A percentile compares a stretch with the other conserved stretches of the same genome.
phyloP scores from a whole-genome alignment of 2,113 vertebrate species.

The Salvator merianae region DNA sequence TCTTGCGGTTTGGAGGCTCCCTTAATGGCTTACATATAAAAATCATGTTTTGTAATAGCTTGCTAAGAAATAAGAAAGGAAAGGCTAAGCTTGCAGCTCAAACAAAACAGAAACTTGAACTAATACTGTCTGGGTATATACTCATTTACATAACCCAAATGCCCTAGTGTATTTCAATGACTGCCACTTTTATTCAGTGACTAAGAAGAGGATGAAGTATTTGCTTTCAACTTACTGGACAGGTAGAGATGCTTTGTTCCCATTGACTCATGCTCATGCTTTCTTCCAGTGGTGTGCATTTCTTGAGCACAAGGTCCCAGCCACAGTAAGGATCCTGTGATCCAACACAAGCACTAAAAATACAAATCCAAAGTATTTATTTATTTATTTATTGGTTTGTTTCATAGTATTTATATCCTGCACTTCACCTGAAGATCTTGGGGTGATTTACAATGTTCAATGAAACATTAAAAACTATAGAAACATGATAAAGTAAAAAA shows the following conservation, averaged over 20 bases:
- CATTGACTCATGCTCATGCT: conserved; percentile 95
- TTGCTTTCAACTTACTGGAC: conserved; percentile 83
- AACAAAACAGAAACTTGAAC: not conserved
- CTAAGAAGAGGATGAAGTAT: not conserved
- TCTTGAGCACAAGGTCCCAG: conserved; percentile 92
- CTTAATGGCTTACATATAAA: not conserved
- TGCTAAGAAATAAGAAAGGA: conserved; percentile 16
- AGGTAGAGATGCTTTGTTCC: conserved; percentile 91
- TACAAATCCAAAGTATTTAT: conserved; percentile 44
- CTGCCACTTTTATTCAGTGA: not conserved
- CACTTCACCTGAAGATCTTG: too few species aligned
- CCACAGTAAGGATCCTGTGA: conserved; percentile 97
- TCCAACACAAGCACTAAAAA: conserved; percentile 86
- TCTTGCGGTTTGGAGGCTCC: too few species aligned
- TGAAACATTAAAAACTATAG: too few species aligned
- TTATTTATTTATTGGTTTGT: not conserved
- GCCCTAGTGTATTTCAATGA: not conserved
- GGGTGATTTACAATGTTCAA: too few species aligned
- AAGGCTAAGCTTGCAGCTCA: not conserved
- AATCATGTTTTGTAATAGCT: not conserved
- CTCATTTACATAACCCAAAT: not conserved
- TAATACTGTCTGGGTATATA: not conserved
- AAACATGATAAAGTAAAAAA: too few species aligned
- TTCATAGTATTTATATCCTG: too few species aligned
- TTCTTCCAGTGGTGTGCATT: conserved; percentile 92